Percentiles rank a stretch among this genome's conserved stretches.
phyloP scores from a whole-genome alignment of 1,140 invertebrate species.

The Drosophila eugracilis region DNA sequence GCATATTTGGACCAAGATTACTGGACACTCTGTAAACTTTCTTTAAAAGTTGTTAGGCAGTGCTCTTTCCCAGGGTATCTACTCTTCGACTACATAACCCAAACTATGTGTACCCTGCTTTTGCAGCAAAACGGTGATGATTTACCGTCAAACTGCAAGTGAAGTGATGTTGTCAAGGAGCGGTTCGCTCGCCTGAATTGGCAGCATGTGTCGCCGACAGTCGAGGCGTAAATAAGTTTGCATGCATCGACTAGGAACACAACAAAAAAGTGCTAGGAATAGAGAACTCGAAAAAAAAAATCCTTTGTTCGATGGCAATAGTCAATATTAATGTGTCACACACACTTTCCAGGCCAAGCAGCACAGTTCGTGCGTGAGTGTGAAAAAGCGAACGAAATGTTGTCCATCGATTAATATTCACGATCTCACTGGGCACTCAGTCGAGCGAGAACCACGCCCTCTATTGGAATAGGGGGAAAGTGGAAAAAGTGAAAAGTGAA shows the following conservation, averaged over 20 bases:
- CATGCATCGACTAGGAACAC: slow-evolving; percentile 7
- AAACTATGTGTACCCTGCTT: slow-evolving; percentile 6
- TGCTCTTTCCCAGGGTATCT: neutral
- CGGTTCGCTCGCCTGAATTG: slow-evolving; percentile 13
- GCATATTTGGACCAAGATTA: too few species aligned
- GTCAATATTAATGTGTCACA: slow-evolving; percentile 30
- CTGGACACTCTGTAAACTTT: too few species aligned
- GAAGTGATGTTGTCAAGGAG: slow-evolving; percentile 59
- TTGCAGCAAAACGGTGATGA: slow-evolving; percentile 33
- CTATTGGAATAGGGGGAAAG: neutral
- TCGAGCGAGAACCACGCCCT: slow-evolving; percentile 9
- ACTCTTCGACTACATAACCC: neutral
- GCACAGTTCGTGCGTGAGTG: slow-evolving; percentile 14
- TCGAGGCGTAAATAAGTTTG: slow-evolving; percentile 37
- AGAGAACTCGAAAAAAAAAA: neutral
- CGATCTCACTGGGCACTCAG: slow-evolving; percentile 34
- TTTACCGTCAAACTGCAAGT: slow-evolving; percentile 56
- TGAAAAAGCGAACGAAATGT: slow-evolving; percentile 33
- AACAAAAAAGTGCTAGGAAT: neutral
- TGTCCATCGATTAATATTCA: slow-evolving; percentile 38
- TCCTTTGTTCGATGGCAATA: slow-evolving; percentile 23
- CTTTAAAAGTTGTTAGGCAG: too few species aligned
- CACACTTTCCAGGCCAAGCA: slow-evolving; percentile 10
- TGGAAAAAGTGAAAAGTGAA: slow-evolving; percentile 22
- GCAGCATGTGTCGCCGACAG: slow-evolving; percentile 28